These are phyloP conservation scores for Stenoptilia bipunctidactyla DNA, from an alignment of 2,888 invertebrate species.

Conservation along the genomic window DNA sequence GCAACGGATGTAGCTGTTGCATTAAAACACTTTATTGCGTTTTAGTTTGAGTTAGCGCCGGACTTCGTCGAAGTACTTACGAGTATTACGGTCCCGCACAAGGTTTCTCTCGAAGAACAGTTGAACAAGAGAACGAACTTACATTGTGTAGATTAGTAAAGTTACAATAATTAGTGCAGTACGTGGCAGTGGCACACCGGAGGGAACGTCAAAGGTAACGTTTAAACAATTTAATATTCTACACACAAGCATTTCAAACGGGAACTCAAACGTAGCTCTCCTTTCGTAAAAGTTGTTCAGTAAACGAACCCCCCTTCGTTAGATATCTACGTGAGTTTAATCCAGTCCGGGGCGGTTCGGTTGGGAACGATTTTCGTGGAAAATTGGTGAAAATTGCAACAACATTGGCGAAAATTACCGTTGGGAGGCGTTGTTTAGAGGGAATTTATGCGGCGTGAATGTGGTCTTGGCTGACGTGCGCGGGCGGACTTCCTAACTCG, in stretches of 20 bases:
- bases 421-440: constrained; percentile 55
- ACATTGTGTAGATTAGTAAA: constrained; percentile 41
- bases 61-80: constrained; percentile 13
- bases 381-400: constrained; percentile 68
- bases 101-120: constrained; percentile 11
- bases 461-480: constrained; percentile 26
- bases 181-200: constrained; percentile 32
- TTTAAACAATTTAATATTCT: constrained; percentile 70
- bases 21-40: constrained; percentile 31
- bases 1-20: constrained; percentile 22
- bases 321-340: constrained; percentile 71
- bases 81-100: not conserved
- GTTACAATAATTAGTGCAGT: constrained; percentile 54
- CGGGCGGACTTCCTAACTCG: constrained; percentile 22
- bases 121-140: constrained; percentile 33
- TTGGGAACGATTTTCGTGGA: constrained; percentile 48
- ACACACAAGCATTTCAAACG: constrained; percentile 64
- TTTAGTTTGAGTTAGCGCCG: constrained; percentile 25
- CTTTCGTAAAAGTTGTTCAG: constrained; percentile 63
- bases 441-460: constrained; percentile 44
- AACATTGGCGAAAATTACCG: constrained; percentile 64
- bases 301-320: constrained; percentile 66
- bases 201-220: constrained; percentile 57
- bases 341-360: constrained; percentile 46
- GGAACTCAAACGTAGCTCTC: constrained; percentile 61